Conservation (phyloP, 1,140 invertebrate genomes). For the Pogonognathellus flavescens region DNA sequence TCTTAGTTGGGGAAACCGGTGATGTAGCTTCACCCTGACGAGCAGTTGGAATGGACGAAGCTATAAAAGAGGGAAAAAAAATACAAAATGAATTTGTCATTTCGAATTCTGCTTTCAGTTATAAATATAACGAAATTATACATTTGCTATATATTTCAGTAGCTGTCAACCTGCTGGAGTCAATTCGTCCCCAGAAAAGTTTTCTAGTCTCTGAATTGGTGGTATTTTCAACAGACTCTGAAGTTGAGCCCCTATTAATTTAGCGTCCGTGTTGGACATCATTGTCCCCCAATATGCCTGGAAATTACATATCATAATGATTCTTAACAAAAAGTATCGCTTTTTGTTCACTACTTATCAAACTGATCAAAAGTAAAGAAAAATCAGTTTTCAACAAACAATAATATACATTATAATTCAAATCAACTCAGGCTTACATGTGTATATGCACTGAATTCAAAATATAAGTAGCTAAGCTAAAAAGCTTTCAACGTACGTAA, state of each 20-base stretch:
- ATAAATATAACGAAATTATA: neutral
- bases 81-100: neutral
- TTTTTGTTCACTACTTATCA: no score
- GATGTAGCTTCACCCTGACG: neutral
- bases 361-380: no score
- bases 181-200: neutral
- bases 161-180: neutral
- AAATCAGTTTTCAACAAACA: no score
- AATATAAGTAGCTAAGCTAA: no score
- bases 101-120: neutral
- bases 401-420: no score
- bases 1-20: neutral
- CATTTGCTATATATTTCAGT: neutral
- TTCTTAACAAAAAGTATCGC: no score
- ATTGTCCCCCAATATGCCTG: conserved; percentile 8
- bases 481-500: no score
- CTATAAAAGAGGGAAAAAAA: neutral
- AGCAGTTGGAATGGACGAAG: neutral
- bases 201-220: conserved; percentile 53
- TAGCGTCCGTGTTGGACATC: conserved; percentile 45
- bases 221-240: conserved; percentile 60
- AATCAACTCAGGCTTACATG: no score
- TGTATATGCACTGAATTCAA: no score
- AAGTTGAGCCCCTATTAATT: conserved; percentile 56
- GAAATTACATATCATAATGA: neutral